Conservation (phyloP, 2,888 invertebrate species). For the Mythimna lalbum region DNA sequence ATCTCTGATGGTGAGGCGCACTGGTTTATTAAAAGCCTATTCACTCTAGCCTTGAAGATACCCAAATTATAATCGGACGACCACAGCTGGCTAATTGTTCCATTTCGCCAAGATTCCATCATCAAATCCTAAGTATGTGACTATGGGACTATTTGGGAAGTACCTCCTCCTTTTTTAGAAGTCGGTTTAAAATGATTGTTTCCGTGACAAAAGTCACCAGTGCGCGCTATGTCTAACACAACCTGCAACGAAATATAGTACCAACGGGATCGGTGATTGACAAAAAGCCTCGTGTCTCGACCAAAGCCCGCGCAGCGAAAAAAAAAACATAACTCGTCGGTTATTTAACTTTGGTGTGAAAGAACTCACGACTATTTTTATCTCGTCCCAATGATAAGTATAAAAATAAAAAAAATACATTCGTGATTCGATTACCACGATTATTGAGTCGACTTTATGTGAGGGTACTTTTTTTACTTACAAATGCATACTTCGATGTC, state of each 20-base stretch:
- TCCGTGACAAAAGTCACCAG: no score
- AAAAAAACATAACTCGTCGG: conserved; percentile 66
- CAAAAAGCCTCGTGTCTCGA: conserved; percentile 66
- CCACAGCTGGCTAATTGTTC: no score
- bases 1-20: no score
- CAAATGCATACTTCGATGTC: conserved; percentile 62
- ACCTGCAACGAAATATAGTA: conserved; percentile 51
- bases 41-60: no score
- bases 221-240: no score
- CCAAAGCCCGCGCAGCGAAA: conserved; percentile 59
- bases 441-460: conserved; percentile 72
- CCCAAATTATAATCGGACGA: no score
- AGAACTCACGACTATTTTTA: conserved; percentile 78
- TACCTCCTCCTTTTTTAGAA: no score
- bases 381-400: conserved; percentile 65
- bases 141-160: no score
- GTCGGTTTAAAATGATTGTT: no score
- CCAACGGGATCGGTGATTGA: conserved; percentile 66
- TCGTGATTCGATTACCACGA: conserved; percentile 80
- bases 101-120: no score
- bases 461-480: conserved; percentile 65
- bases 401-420: conserved; percentile 65
- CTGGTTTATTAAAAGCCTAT: no score
- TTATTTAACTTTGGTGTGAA: conserved; percentile 75
- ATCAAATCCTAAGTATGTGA: no score